Conservation (phyloP, 2,113 vertebrate species). For the Ivindomyrus marchei region DNA sequence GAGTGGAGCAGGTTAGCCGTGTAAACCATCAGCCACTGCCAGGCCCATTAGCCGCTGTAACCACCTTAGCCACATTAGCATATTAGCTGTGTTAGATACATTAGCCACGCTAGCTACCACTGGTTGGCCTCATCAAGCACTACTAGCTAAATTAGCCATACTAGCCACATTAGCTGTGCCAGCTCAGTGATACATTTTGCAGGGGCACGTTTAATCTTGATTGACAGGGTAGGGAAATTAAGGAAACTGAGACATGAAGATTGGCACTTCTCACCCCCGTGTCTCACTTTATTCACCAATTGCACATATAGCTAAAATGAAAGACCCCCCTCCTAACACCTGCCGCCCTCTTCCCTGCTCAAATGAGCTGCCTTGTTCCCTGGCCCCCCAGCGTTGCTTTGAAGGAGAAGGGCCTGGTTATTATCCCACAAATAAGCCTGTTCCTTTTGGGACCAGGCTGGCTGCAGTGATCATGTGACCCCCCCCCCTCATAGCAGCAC, state of each 20-base stretch:
- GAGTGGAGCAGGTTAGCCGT: neutral
- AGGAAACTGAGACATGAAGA: neutral
- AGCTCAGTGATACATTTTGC: neutral
- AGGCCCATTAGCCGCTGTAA: neutral
- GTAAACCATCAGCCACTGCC: neutral
- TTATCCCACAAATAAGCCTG: neutral
- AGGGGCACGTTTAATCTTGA: neutral
- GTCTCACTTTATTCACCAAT: neutral
- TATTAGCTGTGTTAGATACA: too few species aligned
- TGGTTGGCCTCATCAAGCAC: neutral
- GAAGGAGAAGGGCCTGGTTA: neutral
- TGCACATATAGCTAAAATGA: neutral
- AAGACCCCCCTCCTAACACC: neutral
- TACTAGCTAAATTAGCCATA: neutral
- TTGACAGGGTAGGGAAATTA: neutral
- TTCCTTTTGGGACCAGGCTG: neutral
- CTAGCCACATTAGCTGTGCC: neutral
- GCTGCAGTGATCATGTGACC: neutral
- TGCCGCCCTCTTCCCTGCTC: neutral
- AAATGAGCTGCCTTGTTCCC: neutral
- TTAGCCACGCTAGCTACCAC: neutral
- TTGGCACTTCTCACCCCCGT: neutral
- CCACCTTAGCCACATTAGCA: neutral
- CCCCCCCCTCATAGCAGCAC: neutral
- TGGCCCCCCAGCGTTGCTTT: neutral